These are phyloP conservation scores for Ditylenchus dipsaci DNA, from an alignment of 1,140 invertebrate genomes.

Conservation along the genomic window DNA sequence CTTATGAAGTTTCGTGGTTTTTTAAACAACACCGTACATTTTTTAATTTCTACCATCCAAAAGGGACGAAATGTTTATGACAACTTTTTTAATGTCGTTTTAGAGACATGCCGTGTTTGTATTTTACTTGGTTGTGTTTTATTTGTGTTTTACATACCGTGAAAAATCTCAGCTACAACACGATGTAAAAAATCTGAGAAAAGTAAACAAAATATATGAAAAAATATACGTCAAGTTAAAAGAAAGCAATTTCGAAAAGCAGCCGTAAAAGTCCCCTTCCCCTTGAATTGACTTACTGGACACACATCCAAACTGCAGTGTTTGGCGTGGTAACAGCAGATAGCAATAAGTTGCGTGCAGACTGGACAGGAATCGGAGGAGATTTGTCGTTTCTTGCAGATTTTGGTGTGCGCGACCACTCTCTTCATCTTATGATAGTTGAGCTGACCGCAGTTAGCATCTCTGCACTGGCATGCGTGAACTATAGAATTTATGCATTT, in stretches of 20 bases:
- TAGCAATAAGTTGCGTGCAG: constrained; percentile 94
- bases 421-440: constrained; percentile 98
- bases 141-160: too few relatives aligned
- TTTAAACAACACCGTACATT: too few relatives aligned
- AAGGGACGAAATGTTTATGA: too few relatives aligned
- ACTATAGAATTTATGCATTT: constrained; percentile 93
- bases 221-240: neutral
- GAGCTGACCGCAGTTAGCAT: constrained; percentile 90
- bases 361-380: constrained; percentile 88
- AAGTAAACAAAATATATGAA: constrained; percentile 13
- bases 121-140: too few relatives aligned
- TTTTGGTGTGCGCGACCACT: constrained; percentile 88
- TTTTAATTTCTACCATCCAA: too few relatives aligned
- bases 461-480: constrained; percentile 89
- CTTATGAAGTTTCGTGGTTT: too few relatives aligned
- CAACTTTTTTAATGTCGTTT: constrained; percentile 89
- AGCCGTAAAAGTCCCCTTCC: too few relatives aligned
- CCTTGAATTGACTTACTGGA: constrained; percentile 24
- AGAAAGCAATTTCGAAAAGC: too few relatives aligned
- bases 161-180: constrained; percentile 90
- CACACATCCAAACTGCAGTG: constrained; percentile 71
- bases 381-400: constrained; percentile 88
- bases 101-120: too few relatives aligned
- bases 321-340: constrained; percentile 98
- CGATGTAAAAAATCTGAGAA: constrained; percentile 88